Percentiles rank a stretch among this genome's conserved stretches.
Conservation (phyloP, 2,113 vertebrate species). For the Melanostigma gelatinosum region DNA sequence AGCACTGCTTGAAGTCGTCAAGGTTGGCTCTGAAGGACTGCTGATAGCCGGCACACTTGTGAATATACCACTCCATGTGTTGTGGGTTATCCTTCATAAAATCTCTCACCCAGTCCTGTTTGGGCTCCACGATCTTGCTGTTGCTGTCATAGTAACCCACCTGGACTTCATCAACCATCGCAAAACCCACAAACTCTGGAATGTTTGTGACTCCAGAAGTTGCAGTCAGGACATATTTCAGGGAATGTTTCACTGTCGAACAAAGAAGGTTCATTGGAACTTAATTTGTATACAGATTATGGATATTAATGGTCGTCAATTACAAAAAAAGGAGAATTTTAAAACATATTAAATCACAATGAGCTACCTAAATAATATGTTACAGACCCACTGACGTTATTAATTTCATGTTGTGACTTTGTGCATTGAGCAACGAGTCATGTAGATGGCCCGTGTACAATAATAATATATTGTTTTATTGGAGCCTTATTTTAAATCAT, state of each 20-base stretch:
- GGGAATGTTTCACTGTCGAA: slow-evolving; percentile 38
- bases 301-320: background rate
- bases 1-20: slow-evolving; percentile 9
- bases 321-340: background rate
- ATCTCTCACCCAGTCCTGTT: slow-evolving; percentile 42
- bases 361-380: background rate
- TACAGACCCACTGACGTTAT: too few relatives aligned
- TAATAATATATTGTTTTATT: too few relatives aligned
- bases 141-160: slow-evolving; percentile 60
- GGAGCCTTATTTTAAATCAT: too few relatives aligned
- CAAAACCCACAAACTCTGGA: slow-evolving; percentile 55
- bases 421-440: too few relatives aligned
- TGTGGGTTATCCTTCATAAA: slow-evolving; percentile 3
- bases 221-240: slow-evolving; percentile 54
- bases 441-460: too few relatives aligned
- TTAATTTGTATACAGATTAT: background rate
- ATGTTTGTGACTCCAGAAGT: slow-evolving; percentile 46
- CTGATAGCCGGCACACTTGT: background rate
- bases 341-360: background rate
- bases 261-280: background rate
- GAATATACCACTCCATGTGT: slow-evolving; percentile 22
- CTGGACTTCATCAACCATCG: slow-evolving; percentile 33
- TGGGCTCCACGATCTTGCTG: slow-evolving; percentile 17
- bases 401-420: too few relatives aligned
- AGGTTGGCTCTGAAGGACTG: slow-evolving; percentile 38